Evolutionary conservation across 2,113 vertebrate genomes (phyloP), one percentile per base, ranked within the genome.

Genomic region (Sceloporus tristichus): DNA sequence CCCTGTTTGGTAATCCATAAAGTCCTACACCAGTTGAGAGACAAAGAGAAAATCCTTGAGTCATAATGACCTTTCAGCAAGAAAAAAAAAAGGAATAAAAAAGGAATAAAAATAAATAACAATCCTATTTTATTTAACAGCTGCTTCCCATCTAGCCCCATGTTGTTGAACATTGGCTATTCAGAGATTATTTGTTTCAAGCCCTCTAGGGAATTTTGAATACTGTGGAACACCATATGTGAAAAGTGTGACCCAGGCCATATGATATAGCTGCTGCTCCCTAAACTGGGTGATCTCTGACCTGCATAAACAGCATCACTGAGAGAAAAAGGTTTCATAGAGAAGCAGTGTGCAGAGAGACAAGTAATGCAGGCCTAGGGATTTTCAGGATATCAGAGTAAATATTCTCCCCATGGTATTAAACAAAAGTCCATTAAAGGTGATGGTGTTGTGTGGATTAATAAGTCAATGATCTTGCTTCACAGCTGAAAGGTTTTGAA

Each of bases 111-210:
- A 48, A 48, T 48, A 48, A 48, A 77, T 4, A 5, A 21, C 38
- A 62, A 80, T 21, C 27, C 75, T 86, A 25, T 70, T 86, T 68
- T 79, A 79, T 79, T 68, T 68, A 86, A 76, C 42, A 70, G 75
- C 65, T 79, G 40, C 62, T 86, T 79, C 76, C 85, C 48, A 79
- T 42, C 53, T 86, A 65, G 68, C 62, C 66, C 79, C n/a, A 68
- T 53, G 29, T 16, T 86, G 62, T 79, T 86, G 76, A 86, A 70
- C 85, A 79, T 5, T 54, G 76, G 62, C 76, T 54, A 7, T 18
- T 79, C 76, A 68, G 42, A 68, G 62, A 70, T 42, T 79, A 86
- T 86, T 86, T 79, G 75, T 79, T 53, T 40, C 29, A 86, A 70
- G 10, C 42, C 16, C 79, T 62, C 78, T 62, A 29, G 53, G 68